Evolutionary conservation across 2,888 invertebrate species (phyloP), one percentile per base, ranked within the genome.

Genomic region (Noctua fimbriata): DNA sequence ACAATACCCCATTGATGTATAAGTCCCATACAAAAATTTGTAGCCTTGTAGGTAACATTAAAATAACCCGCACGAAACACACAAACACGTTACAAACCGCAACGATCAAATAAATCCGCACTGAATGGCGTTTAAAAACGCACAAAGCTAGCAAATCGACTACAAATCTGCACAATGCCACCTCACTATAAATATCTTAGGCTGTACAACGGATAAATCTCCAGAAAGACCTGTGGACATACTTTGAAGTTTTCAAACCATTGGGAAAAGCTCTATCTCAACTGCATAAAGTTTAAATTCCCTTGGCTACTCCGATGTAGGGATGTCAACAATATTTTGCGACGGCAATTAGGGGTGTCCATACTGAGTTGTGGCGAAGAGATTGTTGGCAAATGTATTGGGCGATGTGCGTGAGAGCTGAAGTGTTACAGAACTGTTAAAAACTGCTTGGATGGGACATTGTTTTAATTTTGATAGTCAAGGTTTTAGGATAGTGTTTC

Each of bases 131-230:
- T 82, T 80, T 73, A 84, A 88, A 88, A 87, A 85, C 85, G 86
- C 87, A 89, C 83, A 85, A 87, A 88, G 85, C 88, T 89, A 89
- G 90, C 91, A 93, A 93, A 93, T 92, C 90, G 92, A 89, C 90
- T 92, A 95, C 94, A 95, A 94, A 95, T 91, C 92, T 81, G 90
- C 90, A 93, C 93, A 93, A 94, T 93, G 91, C 87, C 90, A 91
- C 91, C 89, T 90, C 89, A 90, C 92, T 93, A 91, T 93, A 94
- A 94, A 94, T 92, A 93, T 92, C 93, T 93, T 93, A 92, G 89
- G 84, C 89, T 88, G 89, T 89, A 86, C 88, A 78, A 83, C 79
- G 88, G 92, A 93, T 94, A 94, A 94, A 94, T 93, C 92, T 91
- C 84, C 83, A 83, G 89, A 82, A 88, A 91, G 87, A 87, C 85